Evolutionary conservation across 2,113 vertebrate species (phyloP).

Genomic region (Chamaetylas fuelleborni): DNA sequence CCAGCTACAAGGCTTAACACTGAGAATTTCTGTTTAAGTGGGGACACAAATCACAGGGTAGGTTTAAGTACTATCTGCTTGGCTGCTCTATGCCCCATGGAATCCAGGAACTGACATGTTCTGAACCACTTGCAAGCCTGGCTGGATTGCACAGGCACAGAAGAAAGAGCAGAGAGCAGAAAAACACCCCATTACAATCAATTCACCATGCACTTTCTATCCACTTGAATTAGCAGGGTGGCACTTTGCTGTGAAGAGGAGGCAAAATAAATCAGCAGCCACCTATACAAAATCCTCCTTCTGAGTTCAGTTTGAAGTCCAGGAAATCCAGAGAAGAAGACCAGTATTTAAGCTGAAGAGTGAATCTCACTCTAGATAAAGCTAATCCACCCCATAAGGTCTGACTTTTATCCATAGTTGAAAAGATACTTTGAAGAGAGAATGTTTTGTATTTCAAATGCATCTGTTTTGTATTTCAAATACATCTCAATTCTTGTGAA

Average conservation of each 20-base stretch:
- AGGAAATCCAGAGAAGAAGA: neutral
- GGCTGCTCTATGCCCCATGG: neutral
- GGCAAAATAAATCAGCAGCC: neutral
- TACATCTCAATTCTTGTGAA: neutral
- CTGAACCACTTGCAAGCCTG: neutral
- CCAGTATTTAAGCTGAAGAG: neutral
- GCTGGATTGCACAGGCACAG: neutral
- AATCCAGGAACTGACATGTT: neutral
- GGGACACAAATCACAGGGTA: neutral
- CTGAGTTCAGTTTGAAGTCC: neutral
- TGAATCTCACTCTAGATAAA: neutral
- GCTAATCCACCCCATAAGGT: neutral
- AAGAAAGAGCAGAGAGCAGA: neutral
- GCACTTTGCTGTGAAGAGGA: neutral
- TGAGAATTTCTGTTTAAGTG: neutral
- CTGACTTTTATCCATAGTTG: neutral
- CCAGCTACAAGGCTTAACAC: neutral
- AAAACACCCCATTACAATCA: neutral
- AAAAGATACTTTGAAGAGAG: constrained; percentile 28
- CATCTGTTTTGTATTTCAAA: constrained; percentile 1
- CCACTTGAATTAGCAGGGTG: neutral
- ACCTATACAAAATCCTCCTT: neutral
- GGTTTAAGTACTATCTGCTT: neutral
- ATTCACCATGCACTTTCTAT: neutral
- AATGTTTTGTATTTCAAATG: constrained; percentile 8